A percentile compares a stretch with the other conserved stretches of the same genome.
Conservation (phyloP, 2,797 vertebrate species). For the Siniperca undulata region DNA sequence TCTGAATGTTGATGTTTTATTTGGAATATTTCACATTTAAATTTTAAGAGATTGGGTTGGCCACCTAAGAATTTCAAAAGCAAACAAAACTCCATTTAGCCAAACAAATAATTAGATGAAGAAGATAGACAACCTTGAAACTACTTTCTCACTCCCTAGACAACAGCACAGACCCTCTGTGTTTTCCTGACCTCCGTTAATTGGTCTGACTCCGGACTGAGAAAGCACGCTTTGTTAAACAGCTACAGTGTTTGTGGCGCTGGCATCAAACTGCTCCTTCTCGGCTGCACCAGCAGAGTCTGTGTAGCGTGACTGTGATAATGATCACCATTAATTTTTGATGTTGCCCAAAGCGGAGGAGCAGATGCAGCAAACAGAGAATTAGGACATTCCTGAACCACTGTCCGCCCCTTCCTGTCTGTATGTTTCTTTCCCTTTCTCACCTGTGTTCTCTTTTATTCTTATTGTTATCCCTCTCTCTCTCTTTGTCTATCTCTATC, state of each 20-base stretch:
- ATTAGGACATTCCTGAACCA: constrained; percentile 58
- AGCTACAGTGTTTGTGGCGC: constrained; percentile 59
- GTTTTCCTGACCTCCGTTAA: constrained; percentile 71
- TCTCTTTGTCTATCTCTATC: neutral
- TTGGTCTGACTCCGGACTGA: constrained; percentile 68
- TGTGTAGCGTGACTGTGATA: constrained; percentile 75
- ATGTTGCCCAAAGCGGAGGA: constrained; percentile 75
- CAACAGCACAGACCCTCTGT: constrained; percentile 45
- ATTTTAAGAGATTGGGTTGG: neutral
- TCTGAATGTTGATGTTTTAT: neutral
- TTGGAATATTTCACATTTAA: neutral
- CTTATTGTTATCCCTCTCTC: neutral
- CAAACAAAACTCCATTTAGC: constrained; percentile 18
- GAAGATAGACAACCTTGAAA: constrained; percentile 30
- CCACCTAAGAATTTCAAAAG: neutral
- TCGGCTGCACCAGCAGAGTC: constrained; percentile 56
- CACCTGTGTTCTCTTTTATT: neutral
- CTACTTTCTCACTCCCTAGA: constrained; percentile 15
- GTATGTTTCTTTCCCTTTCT: neutral
- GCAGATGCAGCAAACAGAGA: constrained; percentile 73
- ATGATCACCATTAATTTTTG: constrained; percentile 83
- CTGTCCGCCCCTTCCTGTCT: constrained; percentile 7
- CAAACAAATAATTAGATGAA: constrained; percentile 29
- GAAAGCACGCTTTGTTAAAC: constrained; percentile 69
- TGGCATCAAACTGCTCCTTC: constrained; percentile 63